These are phyloP conservation scores for Hozukius guyotensis DNA, from an alignment of 2,797 vertebrate species.

Conservation along the genomic window DNA sequence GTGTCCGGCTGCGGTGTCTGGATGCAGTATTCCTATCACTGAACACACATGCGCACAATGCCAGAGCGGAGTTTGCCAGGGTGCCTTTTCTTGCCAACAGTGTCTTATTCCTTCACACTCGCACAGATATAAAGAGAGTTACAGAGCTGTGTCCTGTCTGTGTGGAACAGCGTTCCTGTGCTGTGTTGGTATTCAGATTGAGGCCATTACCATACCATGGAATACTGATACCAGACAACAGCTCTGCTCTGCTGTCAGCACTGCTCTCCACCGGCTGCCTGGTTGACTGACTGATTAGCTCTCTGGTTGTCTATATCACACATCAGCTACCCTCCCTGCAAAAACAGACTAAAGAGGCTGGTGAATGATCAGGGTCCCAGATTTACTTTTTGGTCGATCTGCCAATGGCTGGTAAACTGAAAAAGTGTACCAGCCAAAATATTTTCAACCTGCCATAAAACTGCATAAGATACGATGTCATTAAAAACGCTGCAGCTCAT, in stretches of 20 bases:
- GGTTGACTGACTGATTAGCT: neutral
- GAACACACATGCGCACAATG: constrained; percentile 8
- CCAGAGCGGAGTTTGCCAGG: constrained; percentile 16
- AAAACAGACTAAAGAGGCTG: neutral
- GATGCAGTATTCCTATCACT: neutral
- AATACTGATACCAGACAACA: constrained; percentile 27
- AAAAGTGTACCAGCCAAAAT: neutral
- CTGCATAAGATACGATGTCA: neutral
- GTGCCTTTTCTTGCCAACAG: constrained; percentile 14
- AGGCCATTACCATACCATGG: constrained; percentile 4
- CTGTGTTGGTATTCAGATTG: constrained; percentile 30
- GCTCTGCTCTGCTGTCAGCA: constrained; percentile 31
- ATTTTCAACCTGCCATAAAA: neutral
- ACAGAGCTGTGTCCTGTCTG: constrained; percentile 7
- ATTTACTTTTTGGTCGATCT: neutral
- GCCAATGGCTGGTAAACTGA: neutral
- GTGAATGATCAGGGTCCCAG: neutral
- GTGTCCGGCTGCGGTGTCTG: neutral
- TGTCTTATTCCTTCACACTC: constrained; percentile 18
- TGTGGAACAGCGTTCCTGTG: constrained; percentile 8
- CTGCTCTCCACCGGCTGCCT: neutral
- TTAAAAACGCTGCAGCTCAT: neutral
- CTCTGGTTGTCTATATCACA: neutral
- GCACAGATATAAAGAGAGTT: neutral
- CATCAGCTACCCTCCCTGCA: neutral